These are phyloP conservation scores for Zosterops japonicus DNA, from an alignment of 2,113 vertebrate species.

Conservation along the genomic window DNA sequence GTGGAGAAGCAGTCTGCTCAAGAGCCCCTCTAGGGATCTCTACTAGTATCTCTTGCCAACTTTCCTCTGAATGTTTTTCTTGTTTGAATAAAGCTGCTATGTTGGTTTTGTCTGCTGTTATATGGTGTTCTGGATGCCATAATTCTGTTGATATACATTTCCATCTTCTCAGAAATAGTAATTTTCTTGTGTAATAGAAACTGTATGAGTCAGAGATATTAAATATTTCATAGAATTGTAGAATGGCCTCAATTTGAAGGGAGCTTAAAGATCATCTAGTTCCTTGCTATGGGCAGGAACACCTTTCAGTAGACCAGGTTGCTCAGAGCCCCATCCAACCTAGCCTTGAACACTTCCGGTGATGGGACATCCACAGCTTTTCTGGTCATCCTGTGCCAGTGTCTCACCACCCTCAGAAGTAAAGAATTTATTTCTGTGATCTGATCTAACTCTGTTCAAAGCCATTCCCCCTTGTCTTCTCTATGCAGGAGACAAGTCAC, in stretches of 20 bases:
- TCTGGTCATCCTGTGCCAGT: not conserved
- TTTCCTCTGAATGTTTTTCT: slow-evolving; percentile 11
- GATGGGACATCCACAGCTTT: not conserved
- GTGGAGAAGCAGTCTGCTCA: not conserved
- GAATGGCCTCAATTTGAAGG: not conserved
- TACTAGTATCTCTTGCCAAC: not conserved
- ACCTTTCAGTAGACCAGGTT: not conserved
- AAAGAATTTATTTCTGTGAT: not conserved
- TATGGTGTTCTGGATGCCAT: not conserved
- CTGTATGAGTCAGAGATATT: not conserved
- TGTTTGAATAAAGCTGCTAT: not conserved
- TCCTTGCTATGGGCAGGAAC: not conserved
- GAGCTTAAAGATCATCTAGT: not conserved
- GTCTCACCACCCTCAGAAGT: not conserved
- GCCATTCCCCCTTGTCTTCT: not conserved
- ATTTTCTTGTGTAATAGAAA: not conserved
- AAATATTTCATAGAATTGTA: not conserved
- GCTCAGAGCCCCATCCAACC: not conserved
- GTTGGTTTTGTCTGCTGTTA: slow-evolving; percentile 5
- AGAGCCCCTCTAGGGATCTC: not conserved
- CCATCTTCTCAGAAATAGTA: not conserved
- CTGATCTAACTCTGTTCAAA: not conserved
- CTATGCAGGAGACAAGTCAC: not conserved
- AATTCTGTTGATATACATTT: not conserved
- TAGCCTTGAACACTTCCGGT: not conserved